Evolutionary conservation across 2,888 invertebrate genomes (phyloP), one percentile per base, ranked within the genome.

Genomic region (Eurytoma californica): DNA sequence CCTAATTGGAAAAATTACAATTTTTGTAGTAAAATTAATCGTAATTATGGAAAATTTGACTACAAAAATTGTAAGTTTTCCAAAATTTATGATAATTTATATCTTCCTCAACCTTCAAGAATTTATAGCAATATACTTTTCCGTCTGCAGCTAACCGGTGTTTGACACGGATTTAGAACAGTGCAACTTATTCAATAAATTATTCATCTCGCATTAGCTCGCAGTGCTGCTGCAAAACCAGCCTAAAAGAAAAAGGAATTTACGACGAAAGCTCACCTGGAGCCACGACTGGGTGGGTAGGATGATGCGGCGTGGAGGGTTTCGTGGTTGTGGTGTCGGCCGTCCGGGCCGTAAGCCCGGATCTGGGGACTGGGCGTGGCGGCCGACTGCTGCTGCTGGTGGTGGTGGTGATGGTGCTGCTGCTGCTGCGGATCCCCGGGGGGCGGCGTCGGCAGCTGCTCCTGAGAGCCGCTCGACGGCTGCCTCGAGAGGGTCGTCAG

Each of bases 351-450:
- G 85, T 95, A 96, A 0, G 96, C 95, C 82, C 96, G 93, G 83
- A 96, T 96, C 83, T 96, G 96, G 0, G 96, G 96, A 0, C 96
- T 96, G 0, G 95, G 95, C 9, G 95, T 95, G 86, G 53, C 94
- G 90, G 78, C 18, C 74, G 55, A 7, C 51, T 51, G 14, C 3
- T 39, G 20, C 0, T 28, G 39, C 18, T 78, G 73, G 13, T 20
- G 24, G 24, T 24, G n/a, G n/a, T n/a, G n/a, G n/a, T n/a, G n/a
- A n/a, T n/a, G n/a, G n/a, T n/a, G n/a, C n/a, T n/a, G n/a, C n/a
- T 69, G 51, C 28, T 49, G 68, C n/a, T 72, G 69, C 7, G 53
- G 30, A 3, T 20, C n/a, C 12, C 13, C 58, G 24, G 28, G 7
- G 3, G 74, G 9, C 3, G 66, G 57, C 20, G 61, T 57, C n/a